Evolutionary conservation across 2,113 vertebrate species (phyloP), one percentile per base, ranked within the genome.

Genomic region (Cranoglanis bouderius): DNA sequence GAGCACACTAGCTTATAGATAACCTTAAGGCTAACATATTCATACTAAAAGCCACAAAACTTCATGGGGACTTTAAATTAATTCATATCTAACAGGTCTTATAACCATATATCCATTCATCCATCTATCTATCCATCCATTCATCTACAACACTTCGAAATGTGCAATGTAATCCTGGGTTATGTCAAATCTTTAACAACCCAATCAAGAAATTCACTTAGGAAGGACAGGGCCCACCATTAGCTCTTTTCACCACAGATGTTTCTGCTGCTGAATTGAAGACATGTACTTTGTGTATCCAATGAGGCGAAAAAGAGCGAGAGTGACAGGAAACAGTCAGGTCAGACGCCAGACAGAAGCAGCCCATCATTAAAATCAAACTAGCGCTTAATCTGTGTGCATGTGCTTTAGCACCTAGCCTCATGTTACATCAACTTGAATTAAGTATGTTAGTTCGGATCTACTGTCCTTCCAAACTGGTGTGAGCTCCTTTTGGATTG

Each of bases 261-360:
- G 19, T 12, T 84, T 29, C 32, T 14, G 24, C 72, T 9, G 8
- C 82, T 85, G 38, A 72, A 43, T 53, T 24, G 18, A 81, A 80
- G 61, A 81, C 61, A 38, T 82, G 51, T 32, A 59, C 53, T 59
- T 57, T 82, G 0, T 24, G 14, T 21, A 40, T 55, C 78, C 85
- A 87, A 26, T 88, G 86, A 89, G 51, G 84, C 10, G 53, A 88
- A 70, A 53, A 85, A 87, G 63, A 74, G 53, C 81, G 87, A n/a
- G 29, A 84, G 80, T 51, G 78, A 87, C 74, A 85, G 74, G 88
- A 89, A 72, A 21, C 81, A 75, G 53, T 38, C 61, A 55, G 85
- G 89, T 81, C 88, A 89, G 82, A 80, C 85, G 82, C 82, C 32
- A 87, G 53, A 89, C 53, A 67, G 35, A 85, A 51, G 67, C 67